Base-by-base conservation (phyloP, 2,113 vertebrate genomes). In the Archocentrus centrarchus region DNA sequence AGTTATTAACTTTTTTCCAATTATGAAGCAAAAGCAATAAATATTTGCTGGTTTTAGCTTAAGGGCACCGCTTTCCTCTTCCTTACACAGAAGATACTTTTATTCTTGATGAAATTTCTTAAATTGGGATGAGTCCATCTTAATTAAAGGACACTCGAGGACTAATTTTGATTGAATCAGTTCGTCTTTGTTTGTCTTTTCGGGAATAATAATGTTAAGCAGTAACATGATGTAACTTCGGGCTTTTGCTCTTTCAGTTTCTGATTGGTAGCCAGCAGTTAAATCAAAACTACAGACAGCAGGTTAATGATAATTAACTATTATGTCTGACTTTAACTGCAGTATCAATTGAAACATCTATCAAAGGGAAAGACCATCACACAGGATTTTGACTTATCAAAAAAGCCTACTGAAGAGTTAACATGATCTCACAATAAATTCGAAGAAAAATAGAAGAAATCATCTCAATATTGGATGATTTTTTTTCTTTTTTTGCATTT, bases 371-470 rank as follows among this genome's bases (percentile, higher is more conserved):
- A 47, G 44, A 47, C 3, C 3, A 15, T 7, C 47, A 50, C 13
- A 15, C 14, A 50, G 44, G 44, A 13, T 5, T 47, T 3, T 44
- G 41, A 70, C 17, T 50, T 30, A 50, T 70, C 24, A 70, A 47
- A 68, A 22, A 68, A 44, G 10, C 39, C 39, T 11, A 11, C 39
- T 41, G 39, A 41, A 41, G 9, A 11, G 1, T 41, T 35, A 35
- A 37, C 15, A 30, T 50, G 10, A 70, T 70, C 59, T 53, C 50
- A 68, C 62, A 81, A 90, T 81, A 90, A 84, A 90, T 90, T 80
- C 62, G n/a, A 30, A 83, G 13, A 78, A 62, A 81, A 80, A 80
- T 24, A 80, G 58, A 35, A 41, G 11, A 41, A 32, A 53, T 20
- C 17, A 27, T 10, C 44, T 73, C 47, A 14, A 53, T 30, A 30